Evolutionary conservation across 2,888 invertebrate species (phyloP).

Genomic region (Aricia artaxerxes): DNA sequence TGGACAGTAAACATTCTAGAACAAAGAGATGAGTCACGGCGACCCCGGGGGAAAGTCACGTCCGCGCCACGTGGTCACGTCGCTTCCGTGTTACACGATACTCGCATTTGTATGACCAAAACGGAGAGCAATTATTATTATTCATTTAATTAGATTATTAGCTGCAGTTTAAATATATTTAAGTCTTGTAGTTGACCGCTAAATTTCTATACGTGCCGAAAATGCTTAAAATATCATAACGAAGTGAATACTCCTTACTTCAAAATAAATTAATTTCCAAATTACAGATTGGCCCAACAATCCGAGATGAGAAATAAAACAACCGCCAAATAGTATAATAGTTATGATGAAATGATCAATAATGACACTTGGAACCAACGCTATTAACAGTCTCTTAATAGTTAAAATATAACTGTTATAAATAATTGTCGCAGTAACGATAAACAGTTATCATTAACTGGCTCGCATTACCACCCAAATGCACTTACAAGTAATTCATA

Average conservation of each 20-base stretch:
- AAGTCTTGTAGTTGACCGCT: no score
- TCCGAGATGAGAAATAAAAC: neutral
- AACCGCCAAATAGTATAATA: neutral
- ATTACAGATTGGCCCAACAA: no score
- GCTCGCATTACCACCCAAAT: constrained; percentile 8
- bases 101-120: neutral
- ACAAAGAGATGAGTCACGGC: constrained; percentile 24
- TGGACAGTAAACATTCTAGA: neutral
- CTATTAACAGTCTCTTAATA: neutral
- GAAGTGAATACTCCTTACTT: no score
- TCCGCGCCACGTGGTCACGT: constrained; percentile 8
- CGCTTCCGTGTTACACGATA: constrained; percentile 1
- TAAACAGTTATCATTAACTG: neutral
- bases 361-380: neutral
- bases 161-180: no score
- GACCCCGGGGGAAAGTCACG: constrained; percentile 1
- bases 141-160: neutral
- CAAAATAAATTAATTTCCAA: no score
- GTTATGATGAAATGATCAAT: neutral
- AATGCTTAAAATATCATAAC: no score
- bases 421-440: neutral
- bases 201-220: no score
- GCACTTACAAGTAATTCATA: neutral
- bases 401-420: constrained; percentile 11
- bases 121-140: neutral